Evolutionary conservation across 1,140 invertebrate species (phyloP), one percentile per base, ranked within the genome.

Genomic region (Habropoda laboriosa): DNA sequence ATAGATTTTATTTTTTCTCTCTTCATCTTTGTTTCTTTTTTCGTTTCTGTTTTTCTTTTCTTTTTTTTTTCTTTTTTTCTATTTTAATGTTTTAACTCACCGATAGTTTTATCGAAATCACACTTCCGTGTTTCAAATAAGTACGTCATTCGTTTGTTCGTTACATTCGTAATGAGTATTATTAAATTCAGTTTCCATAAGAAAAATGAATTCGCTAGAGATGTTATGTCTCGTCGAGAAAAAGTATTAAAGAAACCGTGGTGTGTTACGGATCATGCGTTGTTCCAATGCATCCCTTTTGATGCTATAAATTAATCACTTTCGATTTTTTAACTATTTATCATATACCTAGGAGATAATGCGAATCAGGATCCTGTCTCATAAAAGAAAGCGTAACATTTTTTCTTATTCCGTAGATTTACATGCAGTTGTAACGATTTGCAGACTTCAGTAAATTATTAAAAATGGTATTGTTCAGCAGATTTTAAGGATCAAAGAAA

Each of bases 1-100:
- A 82, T 38, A 79, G 47, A 74, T 45, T 66, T 35, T 42, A 60
- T 27, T 51, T 77, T 72, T 18, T 42, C n/a, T n/a, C n/a, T n/a
- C n/a, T 38, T 67, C 13, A 32, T 77, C 58, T 73, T 18, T 51
- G 18, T 77, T 67, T 51, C 49, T 66, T n/a, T 18, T 42, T 38
- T 67, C 13, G 40, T 77, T 66, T 73, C 13, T 51, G 18, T 77
- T 67, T 51, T 45, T 66, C 24, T 73, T 53, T 32, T 16, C 13
- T 45, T 45, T 27, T 13, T 24, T 35, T 16, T 70, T 55, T 42
- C 21, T 47, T 70, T 6, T 5, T 35, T 7, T 30, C 8, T 18
- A 45, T 12, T 67, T 32, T 6, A 35, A 47, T 16, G 8, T 55
- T 30, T 21, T 32, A 63, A 51, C 51, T 80, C 45, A 49, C n/a